A percentile compares a stretch with the other conserved stretches of the same genome.
phyloP scores from a whole-genome alignment of 1,140 invertebrate genomes.

The Meloidogyne chitwoodi region DNA sequence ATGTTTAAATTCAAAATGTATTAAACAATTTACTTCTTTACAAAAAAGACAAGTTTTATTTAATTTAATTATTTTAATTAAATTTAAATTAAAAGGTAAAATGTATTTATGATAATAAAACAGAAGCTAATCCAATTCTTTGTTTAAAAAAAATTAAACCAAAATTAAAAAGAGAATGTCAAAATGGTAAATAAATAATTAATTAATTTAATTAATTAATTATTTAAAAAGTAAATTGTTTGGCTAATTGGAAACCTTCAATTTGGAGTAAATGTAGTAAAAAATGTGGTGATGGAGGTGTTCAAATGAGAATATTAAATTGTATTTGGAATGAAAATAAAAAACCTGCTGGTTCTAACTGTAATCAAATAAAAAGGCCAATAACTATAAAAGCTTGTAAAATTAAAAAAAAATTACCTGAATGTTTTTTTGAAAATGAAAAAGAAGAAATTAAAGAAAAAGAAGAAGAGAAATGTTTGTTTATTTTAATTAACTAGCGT shows the following conservation, averaged over 20 bases:
- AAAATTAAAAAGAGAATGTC: constrained; percentile 52
- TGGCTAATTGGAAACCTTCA: constrained; percentile 41
- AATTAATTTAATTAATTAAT: background rate
- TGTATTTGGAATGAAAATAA: constrained; percentile 46
- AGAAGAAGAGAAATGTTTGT: constrained; percentile 1
- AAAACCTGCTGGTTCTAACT: constrained; percentile 41
- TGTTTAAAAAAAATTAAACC: constrained; percentile 51
- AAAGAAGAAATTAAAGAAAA: background rate
- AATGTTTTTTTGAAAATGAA: constrained; percentile 8
- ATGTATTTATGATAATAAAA: constrained; percentile 51
- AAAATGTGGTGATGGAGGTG: constrained; percentile 38
- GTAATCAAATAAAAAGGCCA: constrained; percentile 35
- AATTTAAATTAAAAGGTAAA: constrained; percentile 40
- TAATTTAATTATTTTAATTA: background rate
- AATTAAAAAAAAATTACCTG: constrained; percentile 8
- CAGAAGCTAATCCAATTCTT: constrained; percentile 33
- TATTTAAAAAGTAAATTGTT: constrained; percentile 38
- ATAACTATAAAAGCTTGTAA: constrained; percentile 36
- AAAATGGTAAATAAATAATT: constrained; percentile 31
- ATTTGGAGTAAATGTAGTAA: constrained; percentile 45
- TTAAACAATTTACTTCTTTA: constrained; percentile 29
- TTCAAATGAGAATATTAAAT: constrained; percentile 44
- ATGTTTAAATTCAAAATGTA: constrained; percentile 31
- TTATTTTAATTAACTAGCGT: constrained; percentile 4
- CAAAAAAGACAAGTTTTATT: background rate